Conservation (phyloP, 2,113 vertebrate species). For the Apodemus speciosus region DNA sequence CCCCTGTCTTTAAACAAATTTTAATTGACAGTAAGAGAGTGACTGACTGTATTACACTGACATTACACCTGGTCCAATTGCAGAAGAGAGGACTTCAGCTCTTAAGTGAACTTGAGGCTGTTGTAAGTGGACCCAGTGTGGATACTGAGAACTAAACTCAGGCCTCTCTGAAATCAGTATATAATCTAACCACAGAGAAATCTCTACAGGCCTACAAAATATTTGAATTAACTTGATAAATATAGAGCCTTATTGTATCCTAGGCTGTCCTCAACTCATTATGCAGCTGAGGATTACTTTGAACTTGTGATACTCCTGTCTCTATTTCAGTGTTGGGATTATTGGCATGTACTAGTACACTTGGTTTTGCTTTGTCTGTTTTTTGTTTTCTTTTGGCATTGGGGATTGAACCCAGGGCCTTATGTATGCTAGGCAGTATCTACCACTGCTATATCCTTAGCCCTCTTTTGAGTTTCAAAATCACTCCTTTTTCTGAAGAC, state of each 20-base stretch:
- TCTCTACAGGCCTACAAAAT: not conserved
- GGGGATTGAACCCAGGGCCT: not conserved
- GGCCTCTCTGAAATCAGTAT: not conserved
- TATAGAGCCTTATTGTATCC: not conserved
- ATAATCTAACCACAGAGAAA: not conserved
- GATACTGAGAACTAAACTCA: not conserved
- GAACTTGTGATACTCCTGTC: not conserved
- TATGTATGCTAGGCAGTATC: not conserved
- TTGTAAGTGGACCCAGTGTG: not conserved
- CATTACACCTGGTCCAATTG: not conserved
- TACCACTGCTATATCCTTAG: not conserved
- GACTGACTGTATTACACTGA: not conserved
- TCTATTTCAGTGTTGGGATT: not conserved
- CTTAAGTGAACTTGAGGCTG: not conserved
- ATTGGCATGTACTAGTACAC: not conserved
- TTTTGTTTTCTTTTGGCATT: not conserved
- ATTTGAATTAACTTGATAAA: not conserved
- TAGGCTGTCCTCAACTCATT: not conserved
- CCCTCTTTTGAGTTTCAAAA: slow-evolving; percentile 27
- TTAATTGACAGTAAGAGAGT: not conserved
- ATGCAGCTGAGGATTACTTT: not conserved
- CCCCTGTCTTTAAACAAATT: not conserved
- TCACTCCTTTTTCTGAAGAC: slow-evolving; percentile 34
- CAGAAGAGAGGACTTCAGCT: not conserved
- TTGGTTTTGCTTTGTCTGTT: not conserved